Evolutionary conservation across 2,888 invertebrate species (phyloP), one percentile per base, ranked within the genome.

Genomic region (Hypselothyrea guttata): DNA sequence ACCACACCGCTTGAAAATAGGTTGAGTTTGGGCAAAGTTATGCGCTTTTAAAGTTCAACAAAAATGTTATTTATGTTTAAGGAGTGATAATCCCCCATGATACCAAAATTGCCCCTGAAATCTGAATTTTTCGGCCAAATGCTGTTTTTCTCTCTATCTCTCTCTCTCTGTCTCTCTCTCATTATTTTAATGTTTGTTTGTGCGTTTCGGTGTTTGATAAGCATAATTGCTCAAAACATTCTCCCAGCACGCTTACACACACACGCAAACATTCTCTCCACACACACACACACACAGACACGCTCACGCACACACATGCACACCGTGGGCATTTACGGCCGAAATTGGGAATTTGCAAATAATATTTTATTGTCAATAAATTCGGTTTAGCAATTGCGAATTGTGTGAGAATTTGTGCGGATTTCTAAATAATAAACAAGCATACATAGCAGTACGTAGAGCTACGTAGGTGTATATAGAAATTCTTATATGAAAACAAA

Each of bases 191-290:
- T 18, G 18, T 16, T 31, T 44, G 15, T n/a, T 7, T 30, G 12
- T 7, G 11, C 8, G 15, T 4, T 22, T 22, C 3, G 2, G 22
- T 4, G 5, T 22, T n/a, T 38, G 38, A 38, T 38, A 38, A 38
- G 18, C 38, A 38, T 38, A 22, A 38, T 38, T n/a, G 18, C 30
- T 30, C 27, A 59, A 55, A 60, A 60, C 38, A 62, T 74, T 77
- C 66, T 66, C 78, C 52, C 44, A 56, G 46, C 27, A 40, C 54
- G n/a, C 35, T 16, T 30, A 56, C 30, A 22, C 37, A 13, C 51
- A 16, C 34, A 35, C 22, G 22, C 22, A 4, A 22, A 22, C 16
- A 52, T n/a, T n/a, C n/a, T n/a, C n/a, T n/a, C n/a, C 34, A 9
- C 2, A 9, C 40, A 7, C 27, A 22, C 12, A 27, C 12, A 12